These are phyloP conservation scores for Ips typographus DNA, from an alignment of 1,140 invertebrate species.

Conservation along the genomic window DNA sequence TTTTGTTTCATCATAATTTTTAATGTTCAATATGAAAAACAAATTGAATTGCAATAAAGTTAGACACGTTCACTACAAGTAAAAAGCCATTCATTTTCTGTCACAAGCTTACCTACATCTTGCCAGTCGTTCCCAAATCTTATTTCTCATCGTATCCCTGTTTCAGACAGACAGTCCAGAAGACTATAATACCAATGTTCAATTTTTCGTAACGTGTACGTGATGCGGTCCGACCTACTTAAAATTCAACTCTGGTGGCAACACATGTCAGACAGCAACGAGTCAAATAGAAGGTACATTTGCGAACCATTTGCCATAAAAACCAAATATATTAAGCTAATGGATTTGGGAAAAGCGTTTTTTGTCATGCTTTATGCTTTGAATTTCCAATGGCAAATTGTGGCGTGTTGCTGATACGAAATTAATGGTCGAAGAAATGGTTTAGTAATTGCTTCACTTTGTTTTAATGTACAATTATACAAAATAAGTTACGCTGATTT, in stretches of 20 bases:
- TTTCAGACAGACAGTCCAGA: conserved; percentile 7
- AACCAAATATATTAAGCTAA: conserved; percentile 7
- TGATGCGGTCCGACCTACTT: conserved; percentile 15
- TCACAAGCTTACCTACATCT: too few species aligned
- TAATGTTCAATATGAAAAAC: too few species aligned
- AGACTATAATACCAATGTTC: conserved; percentile 9
- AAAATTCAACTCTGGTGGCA: conserved; percentile 8
- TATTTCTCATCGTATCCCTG: conserved; percentile 5
- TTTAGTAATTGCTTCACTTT: too few species aligned
- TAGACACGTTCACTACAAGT: too few species aligned
- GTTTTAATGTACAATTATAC: too few species aligned
- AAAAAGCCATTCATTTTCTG: too few species aligned
- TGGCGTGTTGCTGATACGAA: too few species aligned
- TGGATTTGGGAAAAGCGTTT: conserved; percentile 6
- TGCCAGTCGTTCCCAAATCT: background rate
- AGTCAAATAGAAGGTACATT: conserved; percentile 17
- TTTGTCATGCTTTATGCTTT: background rate
- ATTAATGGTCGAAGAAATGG: too few species aligned
- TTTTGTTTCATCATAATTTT: too few species aligned
- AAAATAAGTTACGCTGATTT: too few species aligned
- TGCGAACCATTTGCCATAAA: conserved; percentile 15
- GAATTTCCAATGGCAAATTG: background rate
- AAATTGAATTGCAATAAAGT: too few species aligned
- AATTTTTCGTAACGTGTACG: conserved; percentile 18
- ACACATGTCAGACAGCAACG: conserved; percentile 14